Base-by-base conservation (phyloP, 2,888 invertebrate species). In the Drosophila multiciliata region DNA sequence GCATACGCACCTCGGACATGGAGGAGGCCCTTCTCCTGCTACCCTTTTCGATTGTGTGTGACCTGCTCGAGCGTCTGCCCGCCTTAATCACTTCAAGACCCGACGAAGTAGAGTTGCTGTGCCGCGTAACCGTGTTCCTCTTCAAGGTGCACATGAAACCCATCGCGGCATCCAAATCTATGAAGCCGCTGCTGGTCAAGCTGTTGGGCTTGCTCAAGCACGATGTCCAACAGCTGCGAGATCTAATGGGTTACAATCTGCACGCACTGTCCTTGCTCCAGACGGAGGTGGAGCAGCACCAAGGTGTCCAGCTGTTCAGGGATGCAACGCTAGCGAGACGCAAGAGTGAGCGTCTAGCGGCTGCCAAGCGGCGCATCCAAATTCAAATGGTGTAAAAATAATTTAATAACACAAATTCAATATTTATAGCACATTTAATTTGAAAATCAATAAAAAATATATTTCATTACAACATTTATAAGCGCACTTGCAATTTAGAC, bases 1-100 rank as follows among this genome's bases (percentile, higher is more conserved):
- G 95, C 87, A 96, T 99, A 80, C 95, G 97, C 75, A 94, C 97
- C 2, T 98, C 99, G 91, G 98, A 99, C 91, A 93, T 99, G 72
- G 98, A 99, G 93, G 98, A 98, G 93, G 95, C 98, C 0, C 94
- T 99, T 1, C 93, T 99, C 0, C 94, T 98, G 15, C 93, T 99
- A 50, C 98, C 99, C 1, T 97, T 98, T 91, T 94, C 96, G 58
- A 95, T 96, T 60, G 97, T 97, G 1, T 95, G 96, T 87, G 96
- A 97, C 59, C 94, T 99, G 55, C 94, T 99, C 1, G 94, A 95
- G 66, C 94, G 95, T 87, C 93, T 99, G 72, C 96, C 96, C 0
- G 91, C 93, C 8, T 94, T 98, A 64, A 93, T 98, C 12, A 94
- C 94, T 52, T 90, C 93, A 61, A 94, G 95, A 71, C 95, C 95